Conservation (phyloP, 2,888 invertebrate species). For the Cyrtodaria siliqua region DNA sequence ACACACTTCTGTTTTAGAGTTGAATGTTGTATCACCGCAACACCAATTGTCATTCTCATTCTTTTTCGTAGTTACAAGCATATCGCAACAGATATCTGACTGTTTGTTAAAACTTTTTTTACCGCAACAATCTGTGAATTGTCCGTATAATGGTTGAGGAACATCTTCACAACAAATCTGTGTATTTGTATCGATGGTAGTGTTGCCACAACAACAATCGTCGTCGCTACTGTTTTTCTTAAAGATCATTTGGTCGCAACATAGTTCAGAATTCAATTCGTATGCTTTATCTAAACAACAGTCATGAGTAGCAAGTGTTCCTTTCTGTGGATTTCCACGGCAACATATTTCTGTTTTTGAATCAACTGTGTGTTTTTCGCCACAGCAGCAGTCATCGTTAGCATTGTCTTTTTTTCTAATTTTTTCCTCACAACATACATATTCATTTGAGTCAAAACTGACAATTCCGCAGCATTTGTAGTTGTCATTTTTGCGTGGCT, state of each 20-base stretch:
- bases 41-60: slow-evolving; percentile 44
- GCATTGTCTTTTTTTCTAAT: slow-evolving; percentile 4
- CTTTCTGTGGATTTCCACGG: slow-evolving; percentile 22
- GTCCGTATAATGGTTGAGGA: slow-evolving; percentile 17
- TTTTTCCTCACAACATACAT: slow-evolving; percentile 40
- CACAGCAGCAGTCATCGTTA: slow-evolving; percentile 41
- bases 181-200: slow-evolving; percentile 22
- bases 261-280: slow-evolving; percentile 19
- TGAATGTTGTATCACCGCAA: slow-evolving; percentile 38
- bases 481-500: background rate
- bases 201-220: slow-evolving; percentile 40
- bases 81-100: slow-evolving; percentile 38
- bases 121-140: slow-evolving; percentile 39
- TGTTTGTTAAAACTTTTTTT: slow-evolving; percentile 20
- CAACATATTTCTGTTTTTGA: slow-evolving; percentile 42
- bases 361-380: slow-evolving; percentile 24
- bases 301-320: slow-evolving; percentile 2
- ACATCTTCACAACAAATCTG: slow-evolving; percentile 44
- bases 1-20: slow-evolving; percentile 31
- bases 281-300: slow-evolving; percentile 41
- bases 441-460: slow-evolving; percentile 27
- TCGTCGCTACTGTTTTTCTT: slow-evolving; percentile 27
- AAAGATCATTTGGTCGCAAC: slow-evolving; percentile 31
- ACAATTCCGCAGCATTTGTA: slow-evolving; percentile 31
- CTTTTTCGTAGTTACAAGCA: slow-evolving; percentile 11